A percentile compares a stretch with the other conserved stretches of the same genome.
phyloP scores from a whole-genome alignment of 2,888 invertebrate genomes.

The Mellilla xanthometata region DNA sequence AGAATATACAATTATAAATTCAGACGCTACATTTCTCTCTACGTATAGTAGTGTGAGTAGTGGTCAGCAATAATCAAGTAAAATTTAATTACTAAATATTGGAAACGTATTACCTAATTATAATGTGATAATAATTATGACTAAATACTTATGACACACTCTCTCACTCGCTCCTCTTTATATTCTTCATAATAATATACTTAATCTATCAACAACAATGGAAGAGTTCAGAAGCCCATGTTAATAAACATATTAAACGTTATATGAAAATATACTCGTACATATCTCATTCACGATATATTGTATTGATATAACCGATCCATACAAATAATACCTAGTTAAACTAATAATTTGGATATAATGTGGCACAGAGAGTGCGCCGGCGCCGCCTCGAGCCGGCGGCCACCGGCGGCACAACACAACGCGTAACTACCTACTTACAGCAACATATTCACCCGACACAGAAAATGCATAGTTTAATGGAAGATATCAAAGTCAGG shows the following conservation, averaged over 20 bases:
- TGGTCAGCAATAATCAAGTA: conserved; percentile 23
- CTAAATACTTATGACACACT: conserved; percentile 26
- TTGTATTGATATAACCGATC: conserved; percentile 28
- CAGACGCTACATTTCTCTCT: background rate
- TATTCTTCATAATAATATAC: conserved; percentile 20
- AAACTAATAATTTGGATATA: conserved; percentile 31
- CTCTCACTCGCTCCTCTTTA: conserved; percentile 41
- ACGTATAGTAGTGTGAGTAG: background rate
- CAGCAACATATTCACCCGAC: conserved; percentile 37
- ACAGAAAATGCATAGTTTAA: conserved; percentile 56
- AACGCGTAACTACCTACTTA: background rate
- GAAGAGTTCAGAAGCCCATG: conserved; percentile 73
- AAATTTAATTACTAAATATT: conserved; percentile 37
- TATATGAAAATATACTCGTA: conserved; percentile 44
- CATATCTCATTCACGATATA: conserved; percentile 32
- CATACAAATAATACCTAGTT: conserved; percentile 28
- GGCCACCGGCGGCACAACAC: conserved; percentile 22
- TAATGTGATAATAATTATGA: conserved; percentile 33
- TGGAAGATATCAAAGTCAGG: conserved; percentile 64
- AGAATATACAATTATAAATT: background rate
- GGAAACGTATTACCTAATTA: conserved; percentile 58
- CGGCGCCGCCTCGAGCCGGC: conserved; percentile 51
- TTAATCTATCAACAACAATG: conserved; percentile 66
- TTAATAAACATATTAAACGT: conserved; percentile 46
- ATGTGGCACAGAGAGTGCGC: conserved; percentile 38